A percentile compares a stretch with the other conserved stretches of the same genome.
Conservation (phyloP, 1,140 invertebrate genomes). For the Drosophila serrata region DNA sequence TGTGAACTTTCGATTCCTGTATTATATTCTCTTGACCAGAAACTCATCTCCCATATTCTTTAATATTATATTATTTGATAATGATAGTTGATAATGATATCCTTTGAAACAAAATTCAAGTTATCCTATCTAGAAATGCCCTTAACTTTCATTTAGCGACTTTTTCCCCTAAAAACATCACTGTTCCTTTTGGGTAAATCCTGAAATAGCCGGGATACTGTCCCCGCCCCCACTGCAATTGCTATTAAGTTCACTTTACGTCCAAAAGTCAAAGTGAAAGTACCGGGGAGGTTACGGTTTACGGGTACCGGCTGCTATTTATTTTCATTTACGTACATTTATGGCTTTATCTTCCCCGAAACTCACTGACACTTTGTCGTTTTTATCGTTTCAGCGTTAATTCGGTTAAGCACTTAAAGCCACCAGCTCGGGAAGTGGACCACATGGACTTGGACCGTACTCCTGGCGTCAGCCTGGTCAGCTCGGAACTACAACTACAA, state of each 20-base stretch:
- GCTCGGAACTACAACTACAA: background rate
- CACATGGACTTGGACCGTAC: slow-evolving; percentile 9
- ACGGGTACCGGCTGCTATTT: slow-evolving; percentile 71
- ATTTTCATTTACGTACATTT: slow-evolving; percentile 82
- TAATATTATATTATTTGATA: background rate
- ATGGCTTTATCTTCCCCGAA: slow-evolving; percentile 59
- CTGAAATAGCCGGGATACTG: slow-evolving; percentile 28
- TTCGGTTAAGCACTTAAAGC: slow-evolving; percentile 81
- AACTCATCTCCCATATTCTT: background rate
- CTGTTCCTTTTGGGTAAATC: background rate
- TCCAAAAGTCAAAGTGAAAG: slow-evolving; percentile 50
- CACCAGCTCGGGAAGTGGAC: background rate
- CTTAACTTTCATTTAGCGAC: too few relatives aligned
- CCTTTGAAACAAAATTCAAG: background rate
- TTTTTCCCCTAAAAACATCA: slow-evolving; percentile 1
- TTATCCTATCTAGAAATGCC: too few relatives aligned
- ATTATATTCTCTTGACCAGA: background rate
- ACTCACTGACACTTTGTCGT: slow-evolving; percentile 77
- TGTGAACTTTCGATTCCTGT: background rate
- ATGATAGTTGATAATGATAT: background rate
- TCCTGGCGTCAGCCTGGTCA: slow-evolving; percentile 9
- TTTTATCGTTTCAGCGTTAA: slow-evolving; percentile 83
- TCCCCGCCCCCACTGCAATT: slow-evolving; percentile 48
- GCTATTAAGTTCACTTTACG: slow-evolving; percentile 81
- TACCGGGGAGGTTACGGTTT: slow-evolving; percentile 8